A percentile compares a stretch with the other conserved stretches of the same genome.
Evolutionary conservation across 1,140 invertebrate genomes (phyloP).

Genomic region (Ctenoplectra terminalis): DNA sequence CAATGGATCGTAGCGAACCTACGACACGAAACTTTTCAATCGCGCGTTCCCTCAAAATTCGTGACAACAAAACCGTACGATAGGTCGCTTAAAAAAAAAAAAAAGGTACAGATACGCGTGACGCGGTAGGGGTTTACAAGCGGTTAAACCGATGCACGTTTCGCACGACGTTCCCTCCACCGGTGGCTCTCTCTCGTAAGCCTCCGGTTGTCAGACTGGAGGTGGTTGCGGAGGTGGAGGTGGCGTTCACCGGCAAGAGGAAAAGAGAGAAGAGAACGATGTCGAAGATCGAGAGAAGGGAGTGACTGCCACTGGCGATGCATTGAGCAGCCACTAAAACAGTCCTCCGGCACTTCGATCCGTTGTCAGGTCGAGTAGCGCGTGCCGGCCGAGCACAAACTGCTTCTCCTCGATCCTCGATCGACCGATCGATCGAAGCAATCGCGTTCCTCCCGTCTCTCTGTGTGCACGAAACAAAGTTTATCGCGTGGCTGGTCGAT

Average conservation of each 20-base stretch:
- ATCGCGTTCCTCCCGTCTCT: not conserved
- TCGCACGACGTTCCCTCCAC: slow-evolving; percentile 24
- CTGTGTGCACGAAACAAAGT: not conserved
- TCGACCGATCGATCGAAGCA: slow-evolving; percentile 17
- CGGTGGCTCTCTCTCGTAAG: not conserved
- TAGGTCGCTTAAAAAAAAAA: too few relatives aligned
- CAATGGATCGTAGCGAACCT: too few relatives aligned
- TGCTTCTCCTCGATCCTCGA: not conserved
- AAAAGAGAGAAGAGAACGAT: slow-evolving; percentile 19
- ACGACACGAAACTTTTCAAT: too few relatives aligned
- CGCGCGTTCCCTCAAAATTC: too few relatives aligned
- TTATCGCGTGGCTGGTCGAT: not conserved
- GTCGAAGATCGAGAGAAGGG: slow-evolving; percentile 57
- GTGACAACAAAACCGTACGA: too few relatives aligned
- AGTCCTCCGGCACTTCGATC: slow-evolving; percentile 74
- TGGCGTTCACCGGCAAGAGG: slow-evolving; percentile 1
- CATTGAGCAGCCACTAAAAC: slow-evolving; percentile 73
- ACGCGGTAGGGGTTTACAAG: not conserved
- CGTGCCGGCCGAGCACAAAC: slow-evolving; percentile 2
- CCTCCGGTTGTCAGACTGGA: not conserved
- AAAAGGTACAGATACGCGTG: not conserved
- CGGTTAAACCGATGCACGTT: slow-evolving; percentile 32
- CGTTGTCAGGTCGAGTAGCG: slow-evolving; percentile 66
- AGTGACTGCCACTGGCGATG: slow-evolving; percentile 71
- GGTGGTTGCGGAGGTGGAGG: slow-evolving; percentile 48